phyloP scores from a whole-genome alignment of 2,888 invertebrate species.

The Campoplex nolae region DNA sequence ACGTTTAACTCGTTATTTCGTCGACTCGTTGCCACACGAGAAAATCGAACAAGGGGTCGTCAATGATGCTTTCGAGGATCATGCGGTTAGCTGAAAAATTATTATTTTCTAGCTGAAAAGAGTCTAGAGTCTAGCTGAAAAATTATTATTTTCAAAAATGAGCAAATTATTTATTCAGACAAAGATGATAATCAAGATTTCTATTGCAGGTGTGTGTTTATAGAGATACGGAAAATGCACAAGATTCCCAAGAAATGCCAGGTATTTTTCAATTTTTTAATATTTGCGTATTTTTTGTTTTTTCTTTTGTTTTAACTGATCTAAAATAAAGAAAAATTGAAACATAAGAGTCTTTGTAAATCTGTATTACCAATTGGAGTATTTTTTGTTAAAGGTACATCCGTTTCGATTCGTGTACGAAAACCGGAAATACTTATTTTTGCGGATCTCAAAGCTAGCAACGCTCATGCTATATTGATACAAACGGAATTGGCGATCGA shows the following conservation, averaged over 20 bases:
- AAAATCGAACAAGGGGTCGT: slow-evolving; percentile 89
- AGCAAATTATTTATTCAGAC: background rate
- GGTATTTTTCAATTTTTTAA: slow-evolving; percentile 11
- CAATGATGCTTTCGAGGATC: slow-evolving; percentile 89
- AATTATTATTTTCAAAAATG: background rate
- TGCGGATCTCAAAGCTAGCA: slow-evolving; percentile 88
- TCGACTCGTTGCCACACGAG: slow-evolving; percentile 87
- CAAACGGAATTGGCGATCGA: slow-evolving; percentile 90
- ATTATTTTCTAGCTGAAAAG: no score
- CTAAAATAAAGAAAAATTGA: background rate
- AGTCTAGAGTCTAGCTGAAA: no score
- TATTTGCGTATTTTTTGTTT: background rate
- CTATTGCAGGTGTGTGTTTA: slow-evolving; percentile 46
- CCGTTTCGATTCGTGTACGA: slow-evolving; percentile 90
- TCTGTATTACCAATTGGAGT: background rate
- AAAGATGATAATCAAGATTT: background rate
- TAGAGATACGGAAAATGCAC: slow-evolving; percentile 32
- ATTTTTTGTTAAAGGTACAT: slow-evolving; percentile 85
- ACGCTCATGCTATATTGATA: slow-evolving; percentile 88
- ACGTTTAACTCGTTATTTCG: slow-evolving; percentile 87
- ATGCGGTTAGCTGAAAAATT: slow-evolving; percentile 68
- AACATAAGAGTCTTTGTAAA: background rate
- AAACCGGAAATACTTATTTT: slow-evolving; percentile 92
- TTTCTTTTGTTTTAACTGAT: background rate
- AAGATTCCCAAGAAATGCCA: slow-evolving; percentile 57